Conservation (phyloP, 2,113 vertebrate genomes). For the Psettodes erumei region DNA sequence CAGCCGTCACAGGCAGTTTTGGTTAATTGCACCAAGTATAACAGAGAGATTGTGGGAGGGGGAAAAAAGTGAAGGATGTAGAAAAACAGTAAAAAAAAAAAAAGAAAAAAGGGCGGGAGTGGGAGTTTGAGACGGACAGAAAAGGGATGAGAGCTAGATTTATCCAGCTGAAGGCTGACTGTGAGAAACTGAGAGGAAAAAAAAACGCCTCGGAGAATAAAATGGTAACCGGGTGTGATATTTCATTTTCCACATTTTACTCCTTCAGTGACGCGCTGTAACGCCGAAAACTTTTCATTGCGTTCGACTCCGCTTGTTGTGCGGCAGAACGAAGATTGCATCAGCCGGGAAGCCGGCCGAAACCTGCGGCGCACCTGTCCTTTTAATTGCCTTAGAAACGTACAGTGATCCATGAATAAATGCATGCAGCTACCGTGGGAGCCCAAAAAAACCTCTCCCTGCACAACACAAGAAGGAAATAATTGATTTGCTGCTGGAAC, state of each 20-base stretch:
- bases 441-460: no score
- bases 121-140: conserved; percentile 32
- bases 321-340: conserved; percentile 35
- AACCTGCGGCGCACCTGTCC: conserved; percentile 35
- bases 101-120: conserved; percentile 39
- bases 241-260: conserved; percentile 37
- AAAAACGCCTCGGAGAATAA: conserved; percentile 41
- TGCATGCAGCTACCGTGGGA: conserved; percentile 1
- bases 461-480: conserved; percentile 48
- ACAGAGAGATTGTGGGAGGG: conserved; percentile 6
- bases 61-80: background rate
- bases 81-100: conserved; percentile 5
- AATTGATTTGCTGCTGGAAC: conserved; percentile 59
- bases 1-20: conserved; percentile 31
- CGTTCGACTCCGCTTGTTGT: conserved; percentile 37
- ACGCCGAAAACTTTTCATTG: conserved; percentile 40
- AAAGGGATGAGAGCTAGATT: conserved; percentile 32
- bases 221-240: conserved; percentile 44
- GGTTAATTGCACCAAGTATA: conserved; percentile 61
- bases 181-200: conserved; percentile 23
- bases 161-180: conserved; percentile 44
- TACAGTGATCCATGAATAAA: conserved; percentile 55
- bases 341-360: conserved; percentile 54
- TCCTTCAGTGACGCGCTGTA: conserved; percentile 36
- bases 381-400: conserved; percentile 54